These are phyloP conservation scores for Pogonomyrmex barbatus DNA, from an alignment of 1,140 invertebrate species.

Conservation along the genomic window DNA sequence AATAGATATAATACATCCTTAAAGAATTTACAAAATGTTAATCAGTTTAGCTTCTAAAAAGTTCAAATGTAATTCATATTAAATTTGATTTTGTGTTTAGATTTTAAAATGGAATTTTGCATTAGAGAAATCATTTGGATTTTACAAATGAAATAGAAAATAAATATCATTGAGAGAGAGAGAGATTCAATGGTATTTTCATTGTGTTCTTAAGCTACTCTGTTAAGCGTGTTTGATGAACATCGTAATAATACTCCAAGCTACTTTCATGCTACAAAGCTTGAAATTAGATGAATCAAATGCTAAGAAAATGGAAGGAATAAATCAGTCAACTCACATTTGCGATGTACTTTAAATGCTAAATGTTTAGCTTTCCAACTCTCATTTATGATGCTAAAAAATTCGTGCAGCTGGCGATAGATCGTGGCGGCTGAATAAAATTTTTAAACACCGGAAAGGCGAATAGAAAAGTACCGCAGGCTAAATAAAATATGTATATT, in stretches of 20 bases:
- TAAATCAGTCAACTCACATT: neutral
- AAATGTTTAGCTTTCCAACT: neutral
- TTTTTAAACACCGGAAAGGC: neutral
- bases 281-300: constrained; percentile 12
- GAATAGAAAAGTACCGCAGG: constrained; percentile 4
- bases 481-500: constrained; percentile 16
- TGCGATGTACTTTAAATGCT: neutral
- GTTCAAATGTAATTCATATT: neutral
- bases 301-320: neutral
- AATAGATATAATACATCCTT: no score
- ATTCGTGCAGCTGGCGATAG: neutral
- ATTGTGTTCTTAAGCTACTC: neutral
- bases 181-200: neutral
- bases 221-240: neutral
- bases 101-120: neutral
- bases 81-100: neutral
- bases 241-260: neutral
- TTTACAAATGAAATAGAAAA: neutral
- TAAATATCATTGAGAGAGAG: neutral
- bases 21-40: neutral
- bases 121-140: neutral
- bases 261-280: constrained; percentile 7
- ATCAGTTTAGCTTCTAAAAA: neutral
- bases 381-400: constrained; percentile 11
- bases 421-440: constrained; percentile 6